Base-by-base conservation (phyloP, 1,140 invertebrate species). In the Leptinotarsa defecta region DNA sequence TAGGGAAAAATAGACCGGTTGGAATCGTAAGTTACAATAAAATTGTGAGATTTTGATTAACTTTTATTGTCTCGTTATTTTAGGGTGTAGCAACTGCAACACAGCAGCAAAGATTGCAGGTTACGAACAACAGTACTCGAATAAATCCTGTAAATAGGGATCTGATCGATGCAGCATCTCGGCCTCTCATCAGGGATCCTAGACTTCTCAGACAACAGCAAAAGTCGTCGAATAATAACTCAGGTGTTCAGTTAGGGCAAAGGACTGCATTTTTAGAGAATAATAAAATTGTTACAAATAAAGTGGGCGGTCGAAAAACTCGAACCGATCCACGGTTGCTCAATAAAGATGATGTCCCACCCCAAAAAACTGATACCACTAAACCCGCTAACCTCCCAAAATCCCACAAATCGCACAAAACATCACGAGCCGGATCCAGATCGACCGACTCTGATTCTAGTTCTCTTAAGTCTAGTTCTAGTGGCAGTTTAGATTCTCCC, bases 81-180 rank as follows among this genome's bases (percentile, higher is more conserved):
- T 19, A 57, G 52, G 52, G 52, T 43, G 8, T 43, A 57, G 17
- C 52, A 57, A 15, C 4, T 15, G 15, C 15, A 19, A 15, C 15
- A 8, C 52, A 57, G 17, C 52, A 57, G 6, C 15, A 19, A 57
- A 17, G 15, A 13, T 19, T 17, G 52, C 15, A 15, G 15, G 43
- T 4, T 63, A 24, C 69, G 62, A 77, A 68, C 70, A 69, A 74
- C 52, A 68, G 69, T 49, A 67, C 78, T 3, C 88, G 90, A 77
- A 92, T 93, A 74, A 88, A 91, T 68, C 92, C 92, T 27, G 91
- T 91, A 11, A 92, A 89, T 84, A 88, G 88, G 24, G 88, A 89
- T 19, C 84, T 91, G 62, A 84, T 91, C 3, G 88, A 86, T 65
- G 64, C 64, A 22, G 64, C 27, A 20, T 15, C 64, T 22, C 0